Conservation (phyloP, 35 echinoderm and acorn worm genomes). For the Hemicentrotus pulcherrimus region DNA sequence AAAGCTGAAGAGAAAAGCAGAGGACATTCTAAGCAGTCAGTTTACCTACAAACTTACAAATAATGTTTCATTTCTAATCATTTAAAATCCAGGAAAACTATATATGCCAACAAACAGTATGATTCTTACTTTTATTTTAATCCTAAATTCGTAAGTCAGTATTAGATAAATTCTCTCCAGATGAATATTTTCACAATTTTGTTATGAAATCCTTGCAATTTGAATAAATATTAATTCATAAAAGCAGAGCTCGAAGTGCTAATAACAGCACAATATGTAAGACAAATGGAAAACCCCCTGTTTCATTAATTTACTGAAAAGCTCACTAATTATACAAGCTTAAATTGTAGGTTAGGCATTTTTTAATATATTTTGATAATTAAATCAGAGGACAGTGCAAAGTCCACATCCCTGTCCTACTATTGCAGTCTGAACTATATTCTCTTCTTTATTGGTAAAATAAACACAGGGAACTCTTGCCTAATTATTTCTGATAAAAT, state of each 20-base stretch:
- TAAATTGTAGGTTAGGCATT: too few relatives aligned
- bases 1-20: neutral
- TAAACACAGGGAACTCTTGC: neutral
- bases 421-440: neutral
- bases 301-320: neutral
- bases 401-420: neutral
- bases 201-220: too few relatives aligned
- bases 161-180: neutral
- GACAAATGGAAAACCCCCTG: neutral
- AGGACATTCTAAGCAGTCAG: neutral
- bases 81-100: too few relatives aligned
- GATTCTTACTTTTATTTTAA: too few relatives aligned
- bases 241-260: neutral
- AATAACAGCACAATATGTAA: neutral
- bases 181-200: neutral
- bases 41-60: neutral
- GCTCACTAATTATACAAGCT: neutral
- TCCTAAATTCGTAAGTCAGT: neutral
- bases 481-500: neutral
- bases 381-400: too few relatives aligned
- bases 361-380: too few relatives aligned
- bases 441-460: neutral
- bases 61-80: neutral
- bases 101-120: too few relatives aligned
- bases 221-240: neutral